Conservation (phyloP, 64 coral and sea anemone genomes). For the Dendrophyllia cribrosa region DNA sequence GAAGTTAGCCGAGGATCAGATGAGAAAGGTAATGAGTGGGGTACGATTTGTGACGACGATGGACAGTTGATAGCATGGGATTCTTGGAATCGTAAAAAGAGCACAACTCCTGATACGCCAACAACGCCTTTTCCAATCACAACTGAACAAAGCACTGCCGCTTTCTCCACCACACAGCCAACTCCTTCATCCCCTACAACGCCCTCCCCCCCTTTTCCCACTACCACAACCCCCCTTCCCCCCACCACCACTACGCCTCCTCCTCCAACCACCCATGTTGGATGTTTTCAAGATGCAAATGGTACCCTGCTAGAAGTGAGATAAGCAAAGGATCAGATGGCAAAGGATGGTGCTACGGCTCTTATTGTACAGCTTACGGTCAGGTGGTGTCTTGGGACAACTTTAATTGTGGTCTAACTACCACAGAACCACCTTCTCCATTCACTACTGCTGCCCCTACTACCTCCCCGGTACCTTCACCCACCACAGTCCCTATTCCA, state of each 20-base stretch:
- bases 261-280: neutral
- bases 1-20: no score
- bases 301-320: neutral
- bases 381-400: neutral
- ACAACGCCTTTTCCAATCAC: no score
- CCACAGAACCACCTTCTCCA: neutral
- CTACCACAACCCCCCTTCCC: neutral
- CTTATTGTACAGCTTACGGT: neutral
- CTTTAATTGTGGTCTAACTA: neutral
- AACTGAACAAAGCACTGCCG: no score
- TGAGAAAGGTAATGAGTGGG: no score
- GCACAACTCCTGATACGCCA: no score
- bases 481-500: neutral
- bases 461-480: neutral
- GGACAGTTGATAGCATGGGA: no score
- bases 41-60: no score
- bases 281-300: constrained; percentile 42
- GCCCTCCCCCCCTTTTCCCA: neutral
- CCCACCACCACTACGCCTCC: neutral
- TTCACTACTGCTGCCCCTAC: neutral
- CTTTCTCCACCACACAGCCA: no score
- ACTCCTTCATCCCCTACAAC: no score
- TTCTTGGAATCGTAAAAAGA: no score
- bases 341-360: constrained; percentile 24
- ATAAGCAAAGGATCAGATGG: neutral